Evolutionary conservation across 2,888 invertebrate species (phyloP).

Genomic region (Xylota segnis): DNA sequence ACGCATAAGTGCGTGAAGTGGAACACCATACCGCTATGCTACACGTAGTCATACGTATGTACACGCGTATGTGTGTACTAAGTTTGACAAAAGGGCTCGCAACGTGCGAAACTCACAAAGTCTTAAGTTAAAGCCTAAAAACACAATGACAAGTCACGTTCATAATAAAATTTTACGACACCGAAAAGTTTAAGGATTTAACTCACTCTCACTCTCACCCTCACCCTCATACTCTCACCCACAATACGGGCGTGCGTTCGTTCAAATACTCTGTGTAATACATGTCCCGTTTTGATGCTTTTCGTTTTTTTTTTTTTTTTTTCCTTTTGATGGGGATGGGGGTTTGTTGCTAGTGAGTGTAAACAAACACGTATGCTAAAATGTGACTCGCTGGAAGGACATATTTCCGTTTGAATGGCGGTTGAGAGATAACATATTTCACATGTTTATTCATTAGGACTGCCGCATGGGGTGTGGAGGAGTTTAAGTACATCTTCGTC

Average conservation of each 20-base stretch:
- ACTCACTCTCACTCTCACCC: slow-evolving; percentile 23
- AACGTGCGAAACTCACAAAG: slow-evolving; percentile 68
- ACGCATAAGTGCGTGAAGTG: slow-evolving; percentile 60
- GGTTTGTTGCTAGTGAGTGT: slow-evolving; percentile 35
- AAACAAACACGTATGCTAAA: slow-evolving; percentile 71
- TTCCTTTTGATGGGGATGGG: too few species aligned
- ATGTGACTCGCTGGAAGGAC: slow-evolving; percentile 62
- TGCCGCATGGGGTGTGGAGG: slow-evolving; percentile 29
- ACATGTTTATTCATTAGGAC: slow-evolving; percentile 74
- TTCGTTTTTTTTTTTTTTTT: slow-evolving; percentile 16
- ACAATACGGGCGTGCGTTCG: slow-evolving; percentile 8
- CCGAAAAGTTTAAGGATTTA: slow-evolving; percentile 75
- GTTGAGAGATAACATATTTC: slow-evolving; percentile 73
- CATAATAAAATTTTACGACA: slow-evolving; percentile 75
- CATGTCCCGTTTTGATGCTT: slow-evolving; percentile 41
- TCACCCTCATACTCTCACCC: neutral
- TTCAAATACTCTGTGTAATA: slow-evolving; percentile 33
- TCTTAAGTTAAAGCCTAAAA: slow-evolving; percentile 73
- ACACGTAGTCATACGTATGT: slow-evolving; percentile 22
- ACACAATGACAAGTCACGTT: slow-evolving; percentile 76
- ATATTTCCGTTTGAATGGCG: slow-evolving; percentile 71
- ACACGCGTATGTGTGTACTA: neutral
- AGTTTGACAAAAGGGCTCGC: slow-evolving; percentile 61
- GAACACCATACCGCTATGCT: slow-evolving; percentile 22
- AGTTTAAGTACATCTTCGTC: slow-evolving; percentile 39